Conservation (phyloP, 2,113 vertebrate genomes). For the Callopanchax toddi region DNA sequence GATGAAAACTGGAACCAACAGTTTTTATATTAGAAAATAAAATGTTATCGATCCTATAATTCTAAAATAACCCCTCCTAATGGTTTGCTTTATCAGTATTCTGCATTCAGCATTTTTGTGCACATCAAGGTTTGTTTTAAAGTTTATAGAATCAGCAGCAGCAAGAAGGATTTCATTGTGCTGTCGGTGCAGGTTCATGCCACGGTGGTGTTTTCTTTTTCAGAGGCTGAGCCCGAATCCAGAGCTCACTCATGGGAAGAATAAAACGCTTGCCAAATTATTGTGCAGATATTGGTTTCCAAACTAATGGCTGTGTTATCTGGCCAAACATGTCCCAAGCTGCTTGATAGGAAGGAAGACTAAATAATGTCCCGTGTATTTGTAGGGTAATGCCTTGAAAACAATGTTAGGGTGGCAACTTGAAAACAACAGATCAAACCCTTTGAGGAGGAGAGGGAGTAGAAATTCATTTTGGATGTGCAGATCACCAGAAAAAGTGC, state of each 20-base stretch:
- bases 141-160: conserved; percentile 15
- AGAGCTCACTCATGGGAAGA: conserved; percentile 43
- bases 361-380: conserved; percentile 43
- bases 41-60: not conserved
- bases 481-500: conserved; percentile 23
- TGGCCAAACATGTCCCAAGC: conserved; percentile 48
- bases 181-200: conserved; percentile 23
- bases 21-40: conserved; percentile 1
- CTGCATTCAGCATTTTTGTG: not conserved
- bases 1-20: not conserved
- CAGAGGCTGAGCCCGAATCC: conserved; percentile 21
- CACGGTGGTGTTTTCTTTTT: conserved; percentile 15
- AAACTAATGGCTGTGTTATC: conserved; percentile 54
- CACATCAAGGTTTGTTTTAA: not conserved
- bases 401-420: conserved; percentile 30
- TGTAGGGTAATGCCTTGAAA: conserved; percentile 55
- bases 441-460: not conserved
- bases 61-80: not conserved
- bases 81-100: not conserved
- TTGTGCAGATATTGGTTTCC: conserved; percentile 63
- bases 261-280: conserved; percentile 56
- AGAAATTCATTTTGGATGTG: conserved; percentile 16
- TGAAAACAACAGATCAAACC: conserved; percentile 13
- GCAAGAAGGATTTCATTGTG: conserved; percentile 19
- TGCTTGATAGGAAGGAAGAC: conserved; percentile 21